Conservation (phyloP, 2,797 vertebrate genomes). For the Anniella stebbinsi region DNA sequence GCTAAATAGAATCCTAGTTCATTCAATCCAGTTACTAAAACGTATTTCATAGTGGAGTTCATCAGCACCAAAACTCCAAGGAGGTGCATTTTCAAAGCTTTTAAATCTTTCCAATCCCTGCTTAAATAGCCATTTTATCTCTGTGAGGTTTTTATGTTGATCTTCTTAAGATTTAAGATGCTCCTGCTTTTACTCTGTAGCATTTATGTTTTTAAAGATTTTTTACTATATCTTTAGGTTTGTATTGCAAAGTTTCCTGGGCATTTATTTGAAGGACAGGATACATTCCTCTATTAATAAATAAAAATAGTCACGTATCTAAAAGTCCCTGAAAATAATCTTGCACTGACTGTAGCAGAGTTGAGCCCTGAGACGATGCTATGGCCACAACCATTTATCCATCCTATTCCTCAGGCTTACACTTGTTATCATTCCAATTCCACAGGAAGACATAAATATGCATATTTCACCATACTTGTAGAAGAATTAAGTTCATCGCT, state of each 20-base stretch:
- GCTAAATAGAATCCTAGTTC: neutral
- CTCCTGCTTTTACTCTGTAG: neutral
- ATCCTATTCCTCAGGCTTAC: constrained; percentile 6
- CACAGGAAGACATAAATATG: constrained; percentile 28
- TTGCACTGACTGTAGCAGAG: neutral
- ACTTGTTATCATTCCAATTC: constrained; percentile 21
- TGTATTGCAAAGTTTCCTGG: neutral
- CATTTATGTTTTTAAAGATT: neutral
- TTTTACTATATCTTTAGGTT: neutral
- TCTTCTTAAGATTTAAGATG: neutral
- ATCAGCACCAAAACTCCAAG: neutral
- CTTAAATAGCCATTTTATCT: neutral
- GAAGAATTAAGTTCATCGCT: constrained; percentile 4
- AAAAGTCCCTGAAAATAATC: neutral
- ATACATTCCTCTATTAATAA: neutral
- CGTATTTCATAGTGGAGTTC: neutral
- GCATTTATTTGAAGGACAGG: neutral
- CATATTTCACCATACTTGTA: constrained; percentile 6
- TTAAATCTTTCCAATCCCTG: neutral
- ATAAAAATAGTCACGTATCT: neutral
- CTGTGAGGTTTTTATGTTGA: neutral
- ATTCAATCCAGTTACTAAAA: neutral
- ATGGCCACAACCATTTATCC: constrained; percentile 16
- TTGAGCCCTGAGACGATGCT: neutral
- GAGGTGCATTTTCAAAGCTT: neutral